Evolutionary conservation across 2,797 vertebrate genomes (phyloP), one percentile per base, ranked within the genome.

Genomic region (Cryptoprocta ferox): DNA sequence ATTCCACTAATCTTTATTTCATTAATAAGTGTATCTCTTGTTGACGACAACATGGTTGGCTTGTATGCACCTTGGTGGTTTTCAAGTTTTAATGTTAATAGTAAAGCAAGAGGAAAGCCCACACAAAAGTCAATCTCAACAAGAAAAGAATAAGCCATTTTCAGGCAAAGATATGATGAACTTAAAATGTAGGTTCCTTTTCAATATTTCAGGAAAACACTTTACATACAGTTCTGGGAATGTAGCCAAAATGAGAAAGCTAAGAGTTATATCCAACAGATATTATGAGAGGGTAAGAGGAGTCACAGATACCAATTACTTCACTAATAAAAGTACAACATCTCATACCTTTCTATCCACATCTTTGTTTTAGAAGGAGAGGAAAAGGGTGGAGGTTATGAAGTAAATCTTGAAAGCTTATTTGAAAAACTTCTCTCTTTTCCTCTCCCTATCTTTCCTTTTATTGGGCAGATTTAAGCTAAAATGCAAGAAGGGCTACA

Each of bases 141-240:
- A 83, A 39, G 56, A 63, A 86, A 96, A 82, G 37, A 98, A 86
- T 14, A 8, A 35, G 53, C 66, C 63, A 59, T 98, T 88, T 63
- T 95, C 78, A 97, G 95, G 7, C 21, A 94, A 24, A 89, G 50
- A 12, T 59, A 95, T 75, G 32, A 97, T 35, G 78, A 98, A 97
- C 90, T 97, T 97, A 95, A 98, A 98, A 96, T 92, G 4, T 93
- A 92, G 83, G 48, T 91, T 98, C 37, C 83, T 82, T 97, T 98
- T 95, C 94, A 97, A 53, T 96, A 94, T 98, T 97, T 95, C 84
- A 97, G 45, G 75, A 53, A 94, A 97, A 93, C 21, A 97, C 19
- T 98, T 98, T 95, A 83, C 70, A 88, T 97, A 97, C 59, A 90
- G 10, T 97, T 98, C 86, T 96, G 85, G 86, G 83, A 97, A 94